Conservation (phyloP, 2,113 vertebrate genomes). For the Crotalus horridus region DNA sequence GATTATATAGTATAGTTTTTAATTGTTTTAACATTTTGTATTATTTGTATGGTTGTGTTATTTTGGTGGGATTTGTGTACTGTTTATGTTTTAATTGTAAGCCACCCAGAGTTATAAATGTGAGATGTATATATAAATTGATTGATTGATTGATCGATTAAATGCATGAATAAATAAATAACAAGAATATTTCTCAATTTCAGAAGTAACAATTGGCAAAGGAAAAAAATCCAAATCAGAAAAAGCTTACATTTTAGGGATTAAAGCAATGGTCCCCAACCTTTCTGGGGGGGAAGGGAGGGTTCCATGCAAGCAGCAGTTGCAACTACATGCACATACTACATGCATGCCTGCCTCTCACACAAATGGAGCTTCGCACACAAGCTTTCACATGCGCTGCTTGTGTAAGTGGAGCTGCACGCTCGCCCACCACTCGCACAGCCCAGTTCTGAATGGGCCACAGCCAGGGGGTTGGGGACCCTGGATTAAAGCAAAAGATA, state of each 20-base stretch:
- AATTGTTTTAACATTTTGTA: background rate
- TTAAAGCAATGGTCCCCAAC: background rate
- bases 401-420: no score
- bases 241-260: background rate
- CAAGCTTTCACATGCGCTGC: no score
- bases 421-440: no score
- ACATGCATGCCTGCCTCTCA: no score
- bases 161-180: background rate
- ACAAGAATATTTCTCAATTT: background rate
- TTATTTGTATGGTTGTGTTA: background rate
- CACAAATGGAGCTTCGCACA: no score
- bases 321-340: no score
- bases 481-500: background rate
- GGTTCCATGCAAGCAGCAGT: no score
- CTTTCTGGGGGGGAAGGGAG: no score
- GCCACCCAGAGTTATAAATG: background rate
- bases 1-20: background rate
- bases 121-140: background rate
- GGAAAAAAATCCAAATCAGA: background rate
- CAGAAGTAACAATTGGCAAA: background rate
- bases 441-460: no score
- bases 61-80: background rate
- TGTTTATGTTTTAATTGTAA: background rate
- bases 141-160: background rate
- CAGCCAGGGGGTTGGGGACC: no score